Base-by-base conservation (phyloP, 2,888 invertebrate species). In the Papilio gigon region DNA sequence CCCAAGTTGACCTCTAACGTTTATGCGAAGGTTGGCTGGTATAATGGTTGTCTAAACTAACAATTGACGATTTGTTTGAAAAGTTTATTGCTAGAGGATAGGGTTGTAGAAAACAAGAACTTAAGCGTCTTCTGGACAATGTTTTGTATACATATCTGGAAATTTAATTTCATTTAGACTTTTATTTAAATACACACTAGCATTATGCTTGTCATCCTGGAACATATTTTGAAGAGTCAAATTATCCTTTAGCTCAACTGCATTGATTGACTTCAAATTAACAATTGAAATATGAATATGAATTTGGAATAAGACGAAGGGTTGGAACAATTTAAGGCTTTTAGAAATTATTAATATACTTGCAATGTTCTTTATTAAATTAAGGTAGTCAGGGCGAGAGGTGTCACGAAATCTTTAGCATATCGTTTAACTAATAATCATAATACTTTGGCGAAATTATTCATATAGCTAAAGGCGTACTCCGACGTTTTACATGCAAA, bases 11-110 rank as follows among this genome's bases (percentile, higher is more conserved):
- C 30, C 64, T 22, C 64, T 37, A 27, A 27, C 60, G 47, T 33
- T 66, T 59, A 66, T 66, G 47, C 27, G 27, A n/a, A 50, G 60
- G 40, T 17, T 62, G 27, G 14, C 37, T 35, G 25, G 40, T 8
- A 17, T 17, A 30, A 30, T 17, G 25, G 53, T 25, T 53, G 12
- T 53, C n/a, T 53, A 53, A 8, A 20, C 20, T 44, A 47, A 14
- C 27, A 53, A 53, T 53, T 27, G 53, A 53, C n/a, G 27, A 53
- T 27, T 53, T 53, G 53, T n/a, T 2, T 53, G 8, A 53, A 27
- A 53, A 53, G n/a, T 53, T 53, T 53, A 50, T 53, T 11, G 27
- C 14, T 22, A 27, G 14, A 27, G 53, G 11, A 27, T 25, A 27
- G 2, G 25, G 8, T 14, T 27, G 2, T 25, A 6, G 4, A 8